phyloP scores from a whole-genome alignment of 2,888 invertebrate species.

The Leptothorax acervorum region DNA sequence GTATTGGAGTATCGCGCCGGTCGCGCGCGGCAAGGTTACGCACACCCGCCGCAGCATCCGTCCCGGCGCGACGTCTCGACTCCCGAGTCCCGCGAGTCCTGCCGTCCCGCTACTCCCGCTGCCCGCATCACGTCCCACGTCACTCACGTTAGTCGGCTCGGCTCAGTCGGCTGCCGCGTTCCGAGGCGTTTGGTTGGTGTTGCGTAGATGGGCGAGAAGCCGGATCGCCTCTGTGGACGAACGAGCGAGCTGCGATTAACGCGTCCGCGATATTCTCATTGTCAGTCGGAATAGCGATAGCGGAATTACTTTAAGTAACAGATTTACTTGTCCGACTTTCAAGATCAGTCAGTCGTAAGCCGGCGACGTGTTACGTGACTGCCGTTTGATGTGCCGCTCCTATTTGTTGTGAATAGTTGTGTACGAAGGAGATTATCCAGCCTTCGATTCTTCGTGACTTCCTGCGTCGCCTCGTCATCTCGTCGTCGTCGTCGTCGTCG shows the following conservation, averaged over 20 bases:
- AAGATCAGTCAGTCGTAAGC: neutral
- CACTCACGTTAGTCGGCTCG: neutral
- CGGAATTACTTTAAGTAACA: neutral
- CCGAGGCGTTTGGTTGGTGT: conserved; percentile 59
- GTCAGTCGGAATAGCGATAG: neutral
- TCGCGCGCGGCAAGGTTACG: conserved; percentile 48
- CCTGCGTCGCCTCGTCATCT: neutral
- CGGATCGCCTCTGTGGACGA: neutral
- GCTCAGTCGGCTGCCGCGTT: conserved; percentile 70
- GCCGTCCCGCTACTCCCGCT: no score
- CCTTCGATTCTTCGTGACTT: conserved; percentile 1
- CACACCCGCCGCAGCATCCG: conserved; percentile 70
- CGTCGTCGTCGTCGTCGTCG: neutral
- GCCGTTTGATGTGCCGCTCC: neutral
- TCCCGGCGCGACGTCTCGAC: conserved; percentile 9
- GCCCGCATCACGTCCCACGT: conserved; percentile 19
- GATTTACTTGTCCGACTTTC: neutral
- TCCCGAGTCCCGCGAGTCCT: no score
- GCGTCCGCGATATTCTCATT: neutral
- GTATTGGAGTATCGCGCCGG: neutral
- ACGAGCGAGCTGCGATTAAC: neutral
- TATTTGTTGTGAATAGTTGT: conserved; percentile 16
- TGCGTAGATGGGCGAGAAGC: neutral
- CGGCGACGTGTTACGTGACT: conserved; percentile 5
- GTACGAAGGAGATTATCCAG: neutral